These are phyloP conservation scores for Platycheirus albimanus DNA, from an alignment of 2,888 invertebrate species.

Conservation along the genomic window DNA sequence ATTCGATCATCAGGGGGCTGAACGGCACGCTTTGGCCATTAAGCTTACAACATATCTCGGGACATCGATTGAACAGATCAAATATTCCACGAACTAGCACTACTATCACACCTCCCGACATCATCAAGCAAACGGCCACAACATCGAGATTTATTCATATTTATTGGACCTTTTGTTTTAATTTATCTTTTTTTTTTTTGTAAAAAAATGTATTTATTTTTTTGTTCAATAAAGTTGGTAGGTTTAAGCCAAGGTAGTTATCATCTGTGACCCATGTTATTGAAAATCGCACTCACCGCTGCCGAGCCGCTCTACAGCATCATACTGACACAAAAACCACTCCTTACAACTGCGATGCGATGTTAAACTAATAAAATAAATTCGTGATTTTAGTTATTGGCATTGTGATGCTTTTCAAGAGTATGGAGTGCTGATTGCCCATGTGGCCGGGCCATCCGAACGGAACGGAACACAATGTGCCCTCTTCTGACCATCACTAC, in stretches of 20 bases:
- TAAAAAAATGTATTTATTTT: not conserved
- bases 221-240: constrained; percentile 16
- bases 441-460: constrained; percentile 58
- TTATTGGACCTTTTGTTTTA: constrained; percentile 49
- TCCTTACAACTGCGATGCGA: constrained; percentile 55
- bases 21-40: constrained; percentile 65
- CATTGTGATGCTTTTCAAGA: constrained; percentile 61
- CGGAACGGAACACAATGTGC: constrained; percentile 52
- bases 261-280: constrained; percentile 49
- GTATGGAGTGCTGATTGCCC: constrained; percentile 61
- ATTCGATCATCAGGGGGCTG: constrained; percentile 59
- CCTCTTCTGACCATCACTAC: constrained; percentile 51
- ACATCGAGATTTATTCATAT: constrained; percentile 52
- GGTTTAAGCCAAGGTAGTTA: constrained; percentile 17
- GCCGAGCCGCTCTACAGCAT: not conserved
- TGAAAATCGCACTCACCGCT: constrained; percentile 50
- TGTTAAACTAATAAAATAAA: constrained; percentile 72
- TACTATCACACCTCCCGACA: constrained; percentile 60
- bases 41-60: constrained; percentile 52
- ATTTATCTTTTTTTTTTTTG: constrained; percentile 24
- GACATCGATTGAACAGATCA: constrained; percentile 36
- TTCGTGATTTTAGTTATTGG: constrained; percentile 72
- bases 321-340: constrained; percentile 58
- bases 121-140: constrained; percentile 42
- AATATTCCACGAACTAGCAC: constrained; percentile 65